Evolutionary conservation across 1,140 invertebrate species (phyloP).

Genomic region (Cyphomyrmex costatus): DNA sequence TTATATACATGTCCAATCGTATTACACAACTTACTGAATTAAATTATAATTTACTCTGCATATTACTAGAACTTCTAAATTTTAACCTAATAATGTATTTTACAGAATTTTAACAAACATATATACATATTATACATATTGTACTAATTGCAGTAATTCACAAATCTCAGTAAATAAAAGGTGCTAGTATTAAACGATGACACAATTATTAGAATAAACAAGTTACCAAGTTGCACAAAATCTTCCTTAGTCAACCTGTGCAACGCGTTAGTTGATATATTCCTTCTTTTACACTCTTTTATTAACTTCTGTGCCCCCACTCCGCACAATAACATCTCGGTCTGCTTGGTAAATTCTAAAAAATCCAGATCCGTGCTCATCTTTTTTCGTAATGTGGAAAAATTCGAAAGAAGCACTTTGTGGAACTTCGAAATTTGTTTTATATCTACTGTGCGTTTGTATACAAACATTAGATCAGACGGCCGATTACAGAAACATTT

Average conservation of each 20-base stretch:
- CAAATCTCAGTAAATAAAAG: neutral
- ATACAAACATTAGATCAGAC: neutral
- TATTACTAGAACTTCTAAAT: no score
- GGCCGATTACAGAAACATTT: no score
- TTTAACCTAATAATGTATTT: neutral
- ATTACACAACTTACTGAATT: no score
- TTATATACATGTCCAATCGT: no score
- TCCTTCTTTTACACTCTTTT: conserved; percentile 51
- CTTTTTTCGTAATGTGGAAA: neutral
- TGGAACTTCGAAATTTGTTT: neutral
- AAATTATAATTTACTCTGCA: neutral
- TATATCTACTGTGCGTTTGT: neutral
- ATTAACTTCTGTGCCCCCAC: conserved; percentile 58
- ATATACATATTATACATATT: neutral
- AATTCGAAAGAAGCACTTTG: neutral
- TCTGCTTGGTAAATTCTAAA: conserved; percentile 60
- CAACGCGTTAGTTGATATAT: conserved; percentile 61
- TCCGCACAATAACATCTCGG: conserved; percentile 46
- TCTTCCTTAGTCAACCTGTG: conserved; percentile 59
- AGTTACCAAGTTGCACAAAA: conserved; percentile 47
- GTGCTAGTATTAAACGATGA: neutral
- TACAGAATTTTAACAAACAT: neutral
- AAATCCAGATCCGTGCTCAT: neutral
- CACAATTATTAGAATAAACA: neutral
- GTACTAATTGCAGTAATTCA: neutral